A percentile compares a stretch with the other conserved stretches of the same genome.
Conservation (phyloP, 2,888 invertebrate genomes). For the Dasypolia templi region DNA sequence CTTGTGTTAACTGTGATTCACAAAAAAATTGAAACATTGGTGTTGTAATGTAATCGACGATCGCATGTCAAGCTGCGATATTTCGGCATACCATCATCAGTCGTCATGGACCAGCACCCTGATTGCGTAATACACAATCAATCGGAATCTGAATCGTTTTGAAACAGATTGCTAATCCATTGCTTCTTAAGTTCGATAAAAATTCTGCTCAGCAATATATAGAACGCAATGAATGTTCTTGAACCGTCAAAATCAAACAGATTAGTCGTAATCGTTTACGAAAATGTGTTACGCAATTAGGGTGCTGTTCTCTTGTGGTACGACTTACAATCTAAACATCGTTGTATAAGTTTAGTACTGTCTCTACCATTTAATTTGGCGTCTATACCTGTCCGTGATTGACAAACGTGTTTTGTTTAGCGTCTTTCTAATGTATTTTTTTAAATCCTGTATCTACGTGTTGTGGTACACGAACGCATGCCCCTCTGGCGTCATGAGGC, state of each 20-base stretch:
- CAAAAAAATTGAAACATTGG: conserved; percentile 40
- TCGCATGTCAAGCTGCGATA: conserved; percentile 11
- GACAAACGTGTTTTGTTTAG: conserved; percentile 23
- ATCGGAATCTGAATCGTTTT: no score
- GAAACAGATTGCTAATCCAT: no score
- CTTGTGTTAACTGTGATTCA: conserved; percentile 44
- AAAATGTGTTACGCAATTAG: no score
- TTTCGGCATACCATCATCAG: conserved; percentile 1
- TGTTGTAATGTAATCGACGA: conserved; percentile 33
- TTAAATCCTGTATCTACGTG: conserved; percentile 39
- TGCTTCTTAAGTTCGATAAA: no score
- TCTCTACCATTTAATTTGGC: conserved; percentile 9
- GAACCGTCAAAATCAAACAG: no score
- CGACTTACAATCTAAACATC: not conserved
- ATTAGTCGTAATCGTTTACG: no score
- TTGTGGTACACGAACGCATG: conserved; percentile 29
- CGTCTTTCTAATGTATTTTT: conserved; percentile 26
- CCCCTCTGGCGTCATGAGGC: conserved; percentile 64
- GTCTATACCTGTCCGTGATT: conserved; percentile 12
- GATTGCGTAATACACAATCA: no score
- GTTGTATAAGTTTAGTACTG: not conserved
- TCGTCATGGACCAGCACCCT: not conserved
- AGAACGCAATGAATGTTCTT: no score
- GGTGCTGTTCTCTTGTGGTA: not conserved
- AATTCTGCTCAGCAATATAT: no score